Conservation (phyloP, 2,888 invertebrate genomes). For the Antitype chi region DNA sequence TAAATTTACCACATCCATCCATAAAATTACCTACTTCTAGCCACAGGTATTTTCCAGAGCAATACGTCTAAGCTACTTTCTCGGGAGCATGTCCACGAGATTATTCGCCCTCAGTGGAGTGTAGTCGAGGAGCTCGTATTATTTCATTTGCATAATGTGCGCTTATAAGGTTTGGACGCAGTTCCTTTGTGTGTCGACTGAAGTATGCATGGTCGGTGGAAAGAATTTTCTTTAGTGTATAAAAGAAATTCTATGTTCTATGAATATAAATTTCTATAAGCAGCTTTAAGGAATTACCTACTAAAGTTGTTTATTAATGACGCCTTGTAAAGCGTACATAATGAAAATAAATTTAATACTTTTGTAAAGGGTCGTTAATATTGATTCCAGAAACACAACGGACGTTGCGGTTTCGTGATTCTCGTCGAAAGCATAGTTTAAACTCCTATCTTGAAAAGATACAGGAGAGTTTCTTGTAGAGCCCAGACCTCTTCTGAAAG, state of each 20-base stretch:
- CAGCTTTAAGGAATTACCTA: neutral
- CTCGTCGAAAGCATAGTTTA: neutral
- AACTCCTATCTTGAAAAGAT: neutral
- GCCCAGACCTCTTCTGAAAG: neutral
- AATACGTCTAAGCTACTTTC: slow-evolving; percentile 56
- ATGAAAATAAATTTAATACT: neutral
- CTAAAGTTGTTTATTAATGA: neutral
- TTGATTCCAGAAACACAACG: neutral
- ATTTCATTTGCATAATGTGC: slow-evolving; percentile 58
- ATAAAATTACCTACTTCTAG: neutral
- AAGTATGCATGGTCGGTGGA: neutral
- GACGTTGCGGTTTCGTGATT: neutral
- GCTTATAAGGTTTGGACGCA: slow-evolving; percentile 29
- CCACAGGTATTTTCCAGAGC: slow-evolving; percentile 34
- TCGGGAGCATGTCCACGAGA: slow-evolving; percentile 49
- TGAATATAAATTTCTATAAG: neutral
- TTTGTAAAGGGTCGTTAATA: neutral
- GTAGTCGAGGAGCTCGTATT: slow-evolving; percentile 39
- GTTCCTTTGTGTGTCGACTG: slow-evolving; percentile 29
- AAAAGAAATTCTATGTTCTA: neutral
- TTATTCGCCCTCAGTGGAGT: slow-evolving; percentile 34
- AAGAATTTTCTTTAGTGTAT: neutral
- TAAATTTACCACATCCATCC: slow-evolving; percentile 27
- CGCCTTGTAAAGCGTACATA: neutral
- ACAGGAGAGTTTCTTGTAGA: neutral